These are phyloP conservation scores for Drosophila neonasuta DNA, from an alignment of 2,888 invertebrate genomes.

Conservation along the genomic window DNA sequence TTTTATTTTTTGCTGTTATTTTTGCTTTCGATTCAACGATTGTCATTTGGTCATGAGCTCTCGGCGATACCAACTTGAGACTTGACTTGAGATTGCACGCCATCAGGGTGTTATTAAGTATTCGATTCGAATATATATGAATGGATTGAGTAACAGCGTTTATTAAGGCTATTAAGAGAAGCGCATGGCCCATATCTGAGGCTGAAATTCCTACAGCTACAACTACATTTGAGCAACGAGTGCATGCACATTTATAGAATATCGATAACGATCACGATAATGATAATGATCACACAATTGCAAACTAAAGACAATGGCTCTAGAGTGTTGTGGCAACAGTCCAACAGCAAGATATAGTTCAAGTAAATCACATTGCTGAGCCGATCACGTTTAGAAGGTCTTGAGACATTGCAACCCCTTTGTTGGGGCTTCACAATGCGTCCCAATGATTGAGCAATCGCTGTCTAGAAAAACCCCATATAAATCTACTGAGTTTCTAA, in stretches of 20 bases:
- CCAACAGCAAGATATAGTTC: neutral
- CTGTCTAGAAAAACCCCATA: neutral
- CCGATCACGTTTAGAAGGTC: neutral
- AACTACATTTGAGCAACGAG: neutral
- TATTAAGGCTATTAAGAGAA: conserved; percentile 46
- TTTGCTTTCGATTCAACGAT: conserved; percentile 26
- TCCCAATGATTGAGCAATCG: neutral
- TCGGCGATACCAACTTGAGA: conserved; percentile 2
- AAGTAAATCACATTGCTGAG: conserved; percentile 5
- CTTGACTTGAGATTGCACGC: conserved; percentile 13
- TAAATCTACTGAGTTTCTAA: neutral
- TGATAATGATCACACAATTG: conserved; percentile 2
- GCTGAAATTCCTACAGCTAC: conserved; percentile 18
- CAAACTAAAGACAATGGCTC: conserved; percentile 9
- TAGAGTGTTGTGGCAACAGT: conserved; percentile 10
- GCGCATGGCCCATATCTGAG: conserved; percentile 36
- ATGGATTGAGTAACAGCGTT: conserved; percentile 56
- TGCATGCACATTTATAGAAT: conserved; percentile 6
- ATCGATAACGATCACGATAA: conserved; percentile 12
- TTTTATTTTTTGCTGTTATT: conserved; percentile 20
- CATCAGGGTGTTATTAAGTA: conserved; percentile 28
- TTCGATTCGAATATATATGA: conserved; percentile 27
- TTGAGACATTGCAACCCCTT: conserved; percentile 10
- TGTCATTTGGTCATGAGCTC: conserved; percentile 19
- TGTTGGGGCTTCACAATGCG: conserved; percentile 14